These are phyloP conservation scores for Lathronympha strigana DNA, from an alignment of 2,888 invertebrate genomes.

Conservation along the genomic window DNA sequence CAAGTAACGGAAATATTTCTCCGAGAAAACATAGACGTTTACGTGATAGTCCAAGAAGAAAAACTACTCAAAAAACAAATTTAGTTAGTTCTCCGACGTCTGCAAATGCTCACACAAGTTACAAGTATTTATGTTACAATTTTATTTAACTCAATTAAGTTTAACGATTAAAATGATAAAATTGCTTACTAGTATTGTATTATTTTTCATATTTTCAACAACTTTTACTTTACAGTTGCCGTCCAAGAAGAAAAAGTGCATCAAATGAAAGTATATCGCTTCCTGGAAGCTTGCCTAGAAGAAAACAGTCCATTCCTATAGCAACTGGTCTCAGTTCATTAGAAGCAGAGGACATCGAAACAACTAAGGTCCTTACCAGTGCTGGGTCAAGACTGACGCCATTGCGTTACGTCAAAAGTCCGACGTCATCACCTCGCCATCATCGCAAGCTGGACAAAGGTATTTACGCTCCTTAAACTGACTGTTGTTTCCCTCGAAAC, in stretches of 20 bases:
- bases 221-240: slow-evolving; percentile 48
- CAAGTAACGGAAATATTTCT: slow-evolving; percentile 79
- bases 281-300: slow-evolving; percentile 85
- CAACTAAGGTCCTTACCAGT: slow-evolving; percentile 75
- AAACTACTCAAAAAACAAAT: slow-evolving; percentile 82
- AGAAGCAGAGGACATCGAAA: slow-evolving; percentile 81
- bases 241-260: slow-evolving; percentile 78
- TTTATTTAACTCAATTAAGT: background rate
- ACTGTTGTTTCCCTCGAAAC: slow-evolving; percentile 40
- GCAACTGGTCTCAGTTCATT: slow-evolving; percentile 76
- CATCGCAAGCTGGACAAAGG: slow-evolving; percentile 75
- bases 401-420: slow-evolving; percentile 74
- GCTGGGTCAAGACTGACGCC: slow-evolving; percentile 79
- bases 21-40: slow-evolving; percentile 86
- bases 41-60: slow-evolving; percentile 87
- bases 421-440: slow-evolving; percentile 82
- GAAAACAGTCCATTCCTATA: slow-evolving; percentile 84
- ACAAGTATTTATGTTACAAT: slow-evolving; percentile 60
- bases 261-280: slow-evolving; percentile 87
- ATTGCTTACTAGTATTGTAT: background rate
- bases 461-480: slow-evolving; percentile 43
- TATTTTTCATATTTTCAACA: background rate
- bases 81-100: slow-evolving; percentile 83
- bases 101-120: slow-evolving; percentile 70
- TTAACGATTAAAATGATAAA: too few relatives aligned